Evolutionary conservation across 2,113 vertebrate species (phyloP), one percentile per base, ranked within the genome.

Genomic region (Coptodon bakossiorum): DNA sequence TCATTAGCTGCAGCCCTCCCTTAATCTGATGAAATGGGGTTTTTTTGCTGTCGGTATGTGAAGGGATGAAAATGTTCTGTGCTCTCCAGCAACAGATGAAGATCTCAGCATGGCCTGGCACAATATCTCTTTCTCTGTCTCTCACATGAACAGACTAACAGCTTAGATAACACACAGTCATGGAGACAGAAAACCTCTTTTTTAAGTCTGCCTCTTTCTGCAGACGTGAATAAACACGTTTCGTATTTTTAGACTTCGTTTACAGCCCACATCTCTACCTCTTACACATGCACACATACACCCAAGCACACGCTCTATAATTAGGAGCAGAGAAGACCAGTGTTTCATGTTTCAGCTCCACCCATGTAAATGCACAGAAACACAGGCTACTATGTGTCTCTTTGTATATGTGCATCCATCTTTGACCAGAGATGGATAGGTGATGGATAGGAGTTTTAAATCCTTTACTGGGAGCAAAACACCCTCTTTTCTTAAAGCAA

Each of bases 61-160:
- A 85, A 16, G 79, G 82, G 71, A 86, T 91, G 19, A 71, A 90
- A 63, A 27, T 31, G 56, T 80, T 84, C 63, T 80, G 53, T 66
- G 52, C 24, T 52, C 59, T 80, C 48, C 82, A 90, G 90, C 83
- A 90, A 93, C 94, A 95, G 94, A 95, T 93, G 95, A 96, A 93
- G 93, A 90, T 92, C 93, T 86, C 94, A 82, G 85, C 92, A 90
- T 88, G 94, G 92, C 78, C 83, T 94, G 94, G 93, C 92, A 93
- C 57, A 81, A 56, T 57, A 57, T 56, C 68, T 59, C 50, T n/a
- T 16, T 68, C 61, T 24, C 9, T 31, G 14, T 31, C 48, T 86
- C 80, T 81, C 22, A 43, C 53, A 86, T 50, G 90, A 86, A 90
- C 24, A 79, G 68, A 78, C 9, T 81, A 36, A 85, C 66, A 73